Base-by-base conservation (phyloP, 2,113 vertebrate species). In the Neolamprologus sp. region DNA sequence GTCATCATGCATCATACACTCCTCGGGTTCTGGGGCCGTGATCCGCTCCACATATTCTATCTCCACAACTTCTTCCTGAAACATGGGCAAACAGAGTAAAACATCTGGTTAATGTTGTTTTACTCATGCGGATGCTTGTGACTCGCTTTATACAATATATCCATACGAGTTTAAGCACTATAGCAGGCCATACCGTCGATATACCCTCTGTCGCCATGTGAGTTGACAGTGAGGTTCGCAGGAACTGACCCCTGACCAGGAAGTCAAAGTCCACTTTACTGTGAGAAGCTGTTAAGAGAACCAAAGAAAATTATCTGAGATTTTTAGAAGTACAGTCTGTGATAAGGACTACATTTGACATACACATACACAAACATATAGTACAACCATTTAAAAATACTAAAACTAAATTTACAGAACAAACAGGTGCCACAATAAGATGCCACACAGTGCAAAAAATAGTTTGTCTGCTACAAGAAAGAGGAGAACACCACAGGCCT, bases 261-360 rank as follows among this genome's bases (percentile, higher is more conserved):
- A 99, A 99, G 95, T 99, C 99, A 85, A 99, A 99, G 60, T 99
- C 98, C 95, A 99, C 98, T 92, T 97, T 96, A 88, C 96, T 97
- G 94, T 99, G 98, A 88, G 97, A 96, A n/a, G 58, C 99, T 99
- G 94, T 9, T 82, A 91, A 60, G 81, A 84, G 45, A 51, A 51
- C 42, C 7, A 86, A 73, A 49, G 21, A 8, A 8, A 71, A 11
- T 11, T 14, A 28, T 47, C n/a, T 68, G 65, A 47, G 42, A 47
- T 16, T 19, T 45, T 26, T 33, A 57, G 26, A 49, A 73, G 53
- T 49, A 21, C 35, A 42, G 35, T 40, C 26, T 68, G 21, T 58
- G 40, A 47, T 63, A 81, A 81, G 5, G 40, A 75, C 14, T 45
- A 26, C 13, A 45, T 45, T 16, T 73, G 65, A 73, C 68, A 65